These are phyloP conservation scores for Oryctes rhinoceros DNA, from an alignment of 1,140 invertebrate genomes.

Conservation along the genomic window DNA sequence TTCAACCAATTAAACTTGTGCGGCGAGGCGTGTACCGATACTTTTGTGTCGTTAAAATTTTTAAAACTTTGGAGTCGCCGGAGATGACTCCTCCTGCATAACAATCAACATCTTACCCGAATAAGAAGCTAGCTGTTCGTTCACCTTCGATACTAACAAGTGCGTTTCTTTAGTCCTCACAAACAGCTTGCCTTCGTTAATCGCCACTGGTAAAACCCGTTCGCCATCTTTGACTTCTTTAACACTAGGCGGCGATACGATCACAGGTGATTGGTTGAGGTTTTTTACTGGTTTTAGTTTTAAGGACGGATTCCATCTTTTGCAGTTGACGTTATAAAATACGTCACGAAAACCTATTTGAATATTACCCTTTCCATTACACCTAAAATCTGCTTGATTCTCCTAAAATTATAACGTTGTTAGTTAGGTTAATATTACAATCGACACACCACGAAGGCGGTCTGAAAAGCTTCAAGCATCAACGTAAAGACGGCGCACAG, in stretches of 20 bases:
- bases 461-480: too few relatives aligned
- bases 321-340: not conserved
- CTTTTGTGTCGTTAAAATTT: too few relatives aligned
- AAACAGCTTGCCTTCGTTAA: conserved; percentile 14
- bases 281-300: not conserved
- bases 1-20: too few relatives aligned
- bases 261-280: not conserved
- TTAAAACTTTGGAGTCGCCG: too few relatives aligned
- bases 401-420: conserved; percentile 1
- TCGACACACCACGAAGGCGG: too few relatives aligned
- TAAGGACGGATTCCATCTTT: conserved; percentile 26
- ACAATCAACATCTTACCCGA: not conserved
- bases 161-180: conserved; percentile 8
- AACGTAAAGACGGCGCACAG: too few relatives aligned
- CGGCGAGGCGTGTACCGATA: too few relatives aligned
- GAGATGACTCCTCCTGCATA: too few relatives aligned
- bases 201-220: not conserved
- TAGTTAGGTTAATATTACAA: not conserved
- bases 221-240: conserved; percentile 26
- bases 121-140: not conserved
- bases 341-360: not conserved
- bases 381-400: not conserved
- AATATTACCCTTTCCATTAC: not conserved
- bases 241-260: not conserved
- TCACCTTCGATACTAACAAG: not conserved